Conservation (phyloP, 2,888 invertebrate genomes). For the Hirtodrosophila alboralis region DNA sequence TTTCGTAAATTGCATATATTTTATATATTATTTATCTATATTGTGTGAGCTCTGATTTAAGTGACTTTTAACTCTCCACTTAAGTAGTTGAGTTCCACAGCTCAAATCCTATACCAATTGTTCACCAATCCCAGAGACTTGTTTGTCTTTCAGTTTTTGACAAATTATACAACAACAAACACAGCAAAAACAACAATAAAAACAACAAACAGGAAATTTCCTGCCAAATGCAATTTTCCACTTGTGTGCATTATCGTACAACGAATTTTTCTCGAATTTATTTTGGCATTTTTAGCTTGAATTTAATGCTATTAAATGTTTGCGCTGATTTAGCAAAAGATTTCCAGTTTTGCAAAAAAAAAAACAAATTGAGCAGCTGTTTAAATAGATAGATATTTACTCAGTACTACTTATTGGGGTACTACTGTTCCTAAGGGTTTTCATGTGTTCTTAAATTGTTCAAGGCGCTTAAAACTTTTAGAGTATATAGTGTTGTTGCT, state of each 20-base stretch:
- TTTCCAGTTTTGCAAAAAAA: not conserved
- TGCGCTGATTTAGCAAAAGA: constrained; percentile 45
- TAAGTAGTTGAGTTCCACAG: too few relatives aligned
- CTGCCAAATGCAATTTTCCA: constrained; percentile 71
- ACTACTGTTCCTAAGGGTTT: too few relatives aligned
- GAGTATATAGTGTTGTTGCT: too few relatives aligned
- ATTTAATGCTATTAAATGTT: constrained; percentile 46
- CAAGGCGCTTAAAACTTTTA: constrained; percentile 1
- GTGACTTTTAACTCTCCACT: too few relatives aligned
- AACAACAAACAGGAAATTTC: constrained; percentile 1
- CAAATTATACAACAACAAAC: constrained; percentile 27
- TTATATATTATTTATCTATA: too few relatives aligned
- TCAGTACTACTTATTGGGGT: too few relatives aligned
- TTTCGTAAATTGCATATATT: too few relatives aligned
- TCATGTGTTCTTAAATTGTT: constrained; percentile 5
- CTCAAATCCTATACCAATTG: not conserved
- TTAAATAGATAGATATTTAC: too few relatives aligned
- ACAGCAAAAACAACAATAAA: not conserved
- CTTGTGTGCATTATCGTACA: constrained; percentile 47
- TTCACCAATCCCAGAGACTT: constrained; percentile 1
- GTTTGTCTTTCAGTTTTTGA: constrained; percentile 29
- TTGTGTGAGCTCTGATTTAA: too few relatives aligned
- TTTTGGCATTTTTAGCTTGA: constrained; percentile 31
- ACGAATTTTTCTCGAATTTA: constrained; percentile 32
- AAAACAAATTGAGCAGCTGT: constrained; percentile 8